Conservation (phyloP, 2,888 invertebrate genomes). For the Habroteleia sp. region DNA sequence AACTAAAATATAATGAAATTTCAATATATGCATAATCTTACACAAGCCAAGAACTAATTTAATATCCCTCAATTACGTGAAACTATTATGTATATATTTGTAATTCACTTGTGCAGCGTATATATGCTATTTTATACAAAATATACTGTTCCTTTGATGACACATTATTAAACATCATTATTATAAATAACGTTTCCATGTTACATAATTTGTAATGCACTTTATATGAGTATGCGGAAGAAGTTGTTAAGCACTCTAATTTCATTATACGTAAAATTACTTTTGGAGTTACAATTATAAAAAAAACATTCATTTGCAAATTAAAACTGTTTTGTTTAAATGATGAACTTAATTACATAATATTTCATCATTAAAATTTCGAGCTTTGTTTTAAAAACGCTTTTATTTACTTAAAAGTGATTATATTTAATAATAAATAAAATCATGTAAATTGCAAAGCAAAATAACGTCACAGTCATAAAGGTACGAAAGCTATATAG, state of each 20-base stretch:
- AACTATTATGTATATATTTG: conserved; percentile 43
- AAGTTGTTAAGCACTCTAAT: no score
- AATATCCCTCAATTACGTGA: conserved; percentile 41
- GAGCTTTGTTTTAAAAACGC: no score
- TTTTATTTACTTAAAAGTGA: not conserved
- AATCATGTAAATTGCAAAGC: conserved; percentile 5
- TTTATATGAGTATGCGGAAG: no score
- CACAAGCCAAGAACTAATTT: conserved; percentile 38
- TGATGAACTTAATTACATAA: no score
- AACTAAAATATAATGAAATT: conserved; percentile 13
- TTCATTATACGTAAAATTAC: no score
- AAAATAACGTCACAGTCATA: conserved; percentile 45
- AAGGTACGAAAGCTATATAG: conserved; percentile 55
- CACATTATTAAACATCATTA: no score
- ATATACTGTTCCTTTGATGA: conserved; percentile 25
- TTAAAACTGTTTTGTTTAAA: no score
- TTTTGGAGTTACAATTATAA: no score
- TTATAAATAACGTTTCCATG: no score
- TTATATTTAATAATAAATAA: not conserved
- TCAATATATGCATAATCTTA: conserved; percentile 21
- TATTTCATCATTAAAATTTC: no score
- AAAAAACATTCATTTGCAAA: no score
- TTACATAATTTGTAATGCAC: no score
- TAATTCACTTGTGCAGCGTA: conserved; percentile 16
- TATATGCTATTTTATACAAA: conserved; percentile 31